Evolutionary conservation across 2,113 vertebrate genomes (phyloP).

Genomic region (Okapia johnstoni): DNA sequence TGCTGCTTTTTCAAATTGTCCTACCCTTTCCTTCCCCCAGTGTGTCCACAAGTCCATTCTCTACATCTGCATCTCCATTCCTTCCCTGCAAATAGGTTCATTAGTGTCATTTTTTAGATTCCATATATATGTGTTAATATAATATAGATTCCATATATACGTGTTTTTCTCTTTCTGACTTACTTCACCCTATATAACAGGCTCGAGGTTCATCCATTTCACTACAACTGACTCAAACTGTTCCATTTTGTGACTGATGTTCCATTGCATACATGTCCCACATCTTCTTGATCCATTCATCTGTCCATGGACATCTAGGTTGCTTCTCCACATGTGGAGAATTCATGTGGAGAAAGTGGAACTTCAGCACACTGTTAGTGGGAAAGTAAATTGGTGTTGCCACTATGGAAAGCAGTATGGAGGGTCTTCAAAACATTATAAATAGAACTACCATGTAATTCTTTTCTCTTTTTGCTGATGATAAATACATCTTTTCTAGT

Average conservation of each 20-base stretch:
- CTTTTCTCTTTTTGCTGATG: background rate
- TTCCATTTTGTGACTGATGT: background rate
- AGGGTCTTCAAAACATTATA: background rate
- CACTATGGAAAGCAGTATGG: background rate
- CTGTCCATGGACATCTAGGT: background rate
- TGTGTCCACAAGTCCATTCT: background rate
- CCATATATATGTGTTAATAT: background rate
- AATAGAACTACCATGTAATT: background rate
- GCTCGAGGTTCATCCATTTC: background rate
- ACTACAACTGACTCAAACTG: background rate
- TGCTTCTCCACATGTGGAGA: background rate
- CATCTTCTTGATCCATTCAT: background rate
- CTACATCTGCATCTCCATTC: background rate
- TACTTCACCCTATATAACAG: background rate
- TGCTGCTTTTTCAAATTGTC: background rate
- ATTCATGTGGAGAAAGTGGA: background rate
- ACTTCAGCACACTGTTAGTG: background rate
- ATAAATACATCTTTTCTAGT: background rate
- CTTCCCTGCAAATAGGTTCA: background rate
- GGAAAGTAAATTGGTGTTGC: background rate
- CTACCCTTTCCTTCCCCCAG: background rate
- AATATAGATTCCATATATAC: background rate
- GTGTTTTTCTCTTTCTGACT: background rate
- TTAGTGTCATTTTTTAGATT: background rate
- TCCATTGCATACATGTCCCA: fast-evolving